Evolutionary conservation across 2,797 vertebrate species (phyloP).

Genomic region (Tolypeutes matacus): DNA sequence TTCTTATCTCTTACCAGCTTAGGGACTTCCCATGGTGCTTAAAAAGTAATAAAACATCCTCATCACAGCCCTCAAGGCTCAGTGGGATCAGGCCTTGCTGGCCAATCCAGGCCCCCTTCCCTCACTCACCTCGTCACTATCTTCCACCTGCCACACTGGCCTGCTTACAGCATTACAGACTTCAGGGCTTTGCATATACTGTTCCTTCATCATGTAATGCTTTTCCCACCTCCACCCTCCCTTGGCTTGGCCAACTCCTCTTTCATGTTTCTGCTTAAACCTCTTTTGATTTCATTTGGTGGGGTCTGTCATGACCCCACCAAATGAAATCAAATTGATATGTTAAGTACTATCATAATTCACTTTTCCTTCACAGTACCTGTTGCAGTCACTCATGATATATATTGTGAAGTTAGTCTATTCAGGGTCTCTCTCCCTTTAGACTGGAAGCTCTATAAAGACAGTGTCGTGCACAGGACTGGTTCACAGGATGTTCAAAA

Average conservation of each 20-base stretch:
- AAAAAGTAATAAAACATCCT: neutral
- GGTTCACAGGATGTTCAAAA: neutral
- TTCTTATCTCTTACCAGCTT: neutral
- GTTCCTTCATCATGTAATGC: neutral
- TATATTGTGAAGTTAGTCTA: neutral
- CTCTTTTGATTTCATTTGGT: neutral
- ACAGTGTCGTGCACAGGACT: neutral
- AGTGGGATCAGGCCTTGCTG: neutral
- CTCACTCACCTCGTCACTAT: neutral
- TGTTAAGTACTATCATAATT: neutral
- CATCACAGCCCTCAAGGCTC: neutral
- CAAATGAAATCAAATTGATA: neutral
- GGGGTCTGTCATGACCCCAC: neutral
- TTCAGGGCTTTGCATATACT: neutral
- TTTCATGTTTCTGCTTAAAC: neutral
- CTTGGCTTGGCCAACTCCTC: neutral
- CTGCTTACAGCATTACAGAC: neutral
- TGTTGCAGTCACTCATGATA: neutral
- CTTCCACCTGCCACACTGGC: neutral
- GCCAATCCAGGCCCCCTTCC: neutral
- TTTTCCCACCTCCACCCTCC: neutral
- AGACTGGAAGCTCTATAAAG: neutral
- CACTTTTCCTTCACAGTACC: neutral
- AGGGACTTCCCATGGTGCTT: neutral
- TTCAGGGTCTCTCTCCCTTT: neutral